Evolutionary conservation across 2,113 vertebrate genomes (phyloP).

Genomic region (Dicrurus megarhynchus): DNA sequence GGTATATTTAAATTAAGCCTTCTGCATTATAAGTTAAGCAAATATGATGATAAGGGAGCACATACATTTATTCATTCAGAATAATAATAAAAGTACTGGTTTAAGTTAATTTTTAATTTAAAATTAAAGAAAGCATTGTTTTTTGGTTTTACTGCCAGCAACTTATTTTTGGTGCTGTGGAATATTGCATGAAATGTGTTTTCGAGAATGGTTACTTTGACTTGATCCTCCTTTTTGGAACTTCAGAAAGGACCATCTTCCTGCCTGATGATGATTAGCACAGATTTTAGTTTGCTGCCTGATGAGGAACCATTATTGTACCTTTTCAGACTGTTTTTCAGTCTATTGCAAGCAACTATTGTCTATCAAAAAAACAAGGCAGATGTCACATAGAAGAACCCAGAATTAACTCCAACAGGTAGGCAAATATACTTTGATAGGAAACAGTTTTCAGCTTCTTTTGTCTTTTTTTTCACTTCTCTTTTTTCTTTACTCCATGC

Average conservation of each 20-base stretch:
- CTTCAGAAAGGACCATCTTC: not conserved
- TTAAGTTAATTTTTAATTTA: not conserved
- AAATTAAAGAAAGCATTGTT: not conserved
- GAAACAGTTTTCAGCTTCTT: slow-evolving; percentile 23
- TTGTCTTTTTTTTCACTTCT: slow-evolving; percentile 36
- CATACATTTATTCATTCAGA: not conserved
- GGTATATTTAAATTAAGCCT: not conserved
- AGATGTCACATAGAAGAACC: not conserved
- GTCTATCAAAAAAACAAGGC: not conserved
- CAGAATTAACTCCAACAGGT: slow-evolving; percentile 7
- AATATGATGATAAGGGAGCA: not conserved
- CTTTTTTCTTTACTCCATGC: slow-evolving; percentile 41
- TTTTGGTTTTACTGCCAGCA: not conserved
- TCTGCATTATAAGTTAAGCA: not conserved
- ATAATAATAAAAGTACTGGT: not conserved
- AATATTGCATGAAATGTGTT: not conserved
- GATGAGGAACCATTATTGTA: not conserved
- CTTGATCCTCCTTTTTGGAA: not conserved
- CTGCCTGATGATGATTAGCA: not conserved
- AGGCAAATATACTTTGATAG: slow-evolving; percentile 33
- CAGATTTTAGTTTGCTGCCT: not conserved
- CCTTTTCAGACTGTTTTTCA: not conserved
- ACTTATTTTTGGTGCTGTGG: not conserved
- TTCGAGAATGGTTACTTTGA: not conserved
- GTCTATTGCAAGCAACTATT: not conserved